phyloP scores from a whole-genome alignment of 2,797 vertebrate genomes.

The Strix occidentalis region DNA sequence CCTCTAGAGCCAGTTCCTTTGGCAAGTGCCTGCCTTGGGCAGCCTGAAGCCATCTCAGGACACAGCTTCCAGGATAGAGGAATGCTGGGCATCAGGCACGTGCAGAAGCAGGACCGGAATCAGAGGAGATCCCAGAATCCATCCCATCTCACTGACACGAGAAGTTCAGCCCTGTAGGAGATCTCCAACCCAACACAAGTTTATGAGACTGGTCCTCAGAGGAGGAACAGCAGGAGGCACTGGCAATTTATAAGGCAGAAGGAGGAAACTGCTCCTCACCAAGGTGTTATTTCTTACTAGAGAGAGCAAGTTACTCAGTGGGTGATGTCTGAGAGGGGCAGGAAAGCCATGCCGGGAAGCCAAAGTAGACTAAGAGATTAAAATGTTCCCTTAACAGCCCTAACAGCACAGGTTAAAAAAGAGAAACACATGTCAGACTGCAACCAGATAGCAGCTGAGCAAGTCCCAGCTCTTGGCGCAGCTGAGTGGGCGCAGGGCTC shows the following conservation, averaged over 20 bases:
- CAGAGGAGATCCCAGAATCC: not conserved
- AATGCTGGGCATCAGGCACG: rapidly evolving
- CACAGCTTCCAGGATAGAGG: not conserved
- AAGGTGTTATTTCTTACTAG: not conserved
- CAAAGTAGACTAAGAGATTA: not conserved
- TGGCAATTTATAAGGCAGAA: not conserved
- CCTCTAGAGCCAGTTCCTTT: not conserved
- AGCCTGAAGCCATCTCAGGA: conserved; percentile 7
- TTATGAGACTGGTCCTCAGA: not conserved
- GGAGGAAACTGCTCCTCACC: not conserved
- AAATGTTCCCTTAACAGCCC: not conserved
- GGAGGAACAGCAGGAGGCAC: not conserved
- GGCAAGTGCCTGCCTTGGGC: not conserved
- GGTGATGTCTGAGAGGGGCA: not conserved
- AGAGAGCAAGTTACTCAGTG: not conserved
- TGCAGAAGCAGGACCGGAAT: not conserved
- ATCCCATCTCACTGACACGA: not conserved
- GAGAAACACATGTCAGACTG: not conserved
- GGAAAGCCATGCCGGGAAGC: not conserved
- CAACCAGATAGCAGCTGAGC: not conserved
- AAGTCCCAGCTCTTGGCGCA: not conserved
- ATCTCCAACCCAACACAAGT: not conserved
- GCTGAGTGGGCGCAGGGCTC: not conserved
- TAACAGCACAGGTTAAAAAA: not conserved
- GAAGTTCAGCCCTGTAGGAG: not conserved